Conservation (phyloP, 2,888 invertebrate species). For the Octonoba sinensis region DNA sequence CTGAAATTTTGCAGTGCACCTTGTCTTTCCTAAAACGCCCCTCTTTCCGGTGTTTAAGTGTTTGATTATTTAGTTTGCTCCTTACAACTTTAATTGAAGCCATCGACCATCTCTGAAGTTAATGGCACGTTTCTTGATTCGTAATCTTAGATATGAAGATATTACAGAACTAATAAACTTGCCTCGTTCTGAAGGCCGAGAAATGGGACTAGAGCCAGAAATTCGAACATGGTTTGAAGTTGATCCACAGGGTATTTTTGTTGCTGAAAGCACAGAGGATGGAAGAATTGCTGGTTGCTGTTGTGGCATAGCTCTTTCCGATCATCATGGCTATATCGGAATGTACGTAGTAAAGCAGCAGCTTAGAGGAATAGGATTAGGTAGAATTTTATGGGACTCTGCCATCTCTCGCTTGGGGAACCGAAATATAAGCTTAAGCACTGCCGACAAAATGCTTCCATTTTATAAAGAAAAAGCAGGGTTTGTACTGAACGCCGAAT, state of each 20-base stretch:
- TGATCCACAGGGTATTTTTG: conserved; percentile 64
- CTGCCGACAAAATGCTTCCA: conserved; percentile 57
- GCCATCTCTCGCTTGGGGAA: conserved; percentile 64
- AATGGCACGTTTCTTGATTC: conserved; percentile 39
- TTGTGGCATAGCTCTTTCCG: conserved; percentile 62
- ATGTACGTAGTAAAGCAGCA: conserved; percentile 64
- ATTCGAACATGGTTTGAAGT: conserved; percentile 63
- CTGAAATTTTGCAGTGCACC: too few relatives aligned
- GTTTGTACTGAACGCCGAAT: conserved; percentile 56
- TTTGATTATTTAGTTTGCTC: too few relatives aligned
- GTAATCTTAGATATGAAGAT: conserved; percentile 60
- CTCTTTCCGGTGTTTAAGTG: too few relatives aligned
- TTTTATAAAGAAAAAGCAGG: conserved; percentile 65
- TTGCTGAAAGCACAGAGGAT: conserved; percentile 55
- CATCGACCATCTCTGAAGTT: background rate
- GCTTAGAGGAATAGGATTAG: conserved; percentile 63
- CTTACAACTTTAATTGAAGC: too few relatives aligned
- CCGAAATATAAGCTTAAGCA: conserved; percentile 64
- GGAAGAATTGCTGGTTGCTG: conserved; percentile 65
- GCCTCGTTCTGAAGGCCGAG: conserved; percentile 60
- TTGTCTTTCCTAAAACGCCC: too few relatives aligned
- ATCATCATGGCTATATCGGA: conserved; percentile 65
- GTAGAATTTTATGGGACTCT: conserved; percentile 65
- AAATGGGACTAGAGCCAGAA: conserved; percentile 65
- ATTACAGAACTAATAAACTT: conserved; percentile 56